Conservation (phyloP, 2,797 vertebrate species). For the Anguilla obscura region DNA sequence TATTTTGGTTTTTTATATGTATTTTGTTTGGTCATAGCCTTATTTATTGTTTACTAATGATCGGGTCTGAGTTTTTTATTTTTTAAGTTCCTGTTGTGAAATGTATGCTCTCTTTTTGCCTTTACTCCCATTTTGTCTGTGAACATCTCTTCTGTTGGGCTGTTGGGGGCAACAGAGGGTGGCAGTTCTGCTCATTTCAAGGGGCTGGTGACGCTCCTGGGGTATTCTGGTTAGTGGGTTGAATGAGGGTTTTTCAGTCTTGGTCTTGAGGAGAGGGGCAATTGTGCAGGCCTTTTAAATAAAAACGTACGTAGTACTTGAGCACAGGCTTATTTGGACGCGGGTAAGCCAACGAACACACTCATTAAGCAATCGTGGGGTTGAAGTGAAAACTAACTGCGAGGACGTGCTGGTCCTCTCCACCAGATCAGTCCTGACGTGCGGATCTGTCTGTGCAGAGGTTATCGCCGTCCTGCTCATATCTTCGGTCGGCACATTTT, state of each 20-base stretch:
- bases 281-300: neutral
- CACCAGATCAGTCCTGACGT: neutral
- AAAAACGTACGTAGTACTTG: neutral
- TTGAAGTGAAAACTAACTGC: neutral
- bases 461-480: neutral
- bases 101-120: constrained; percentile 65
- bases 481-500: neutral
- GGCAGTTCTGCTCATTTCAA: constrained; percentile 3
- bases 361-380: neutral
- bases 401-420: neutral
- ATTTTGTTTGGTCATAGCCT: constrained; percentile 66
- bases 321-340: neutral
- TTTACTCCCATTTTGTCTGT: constrained; percentile 49
- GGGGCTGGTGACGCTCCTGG: neutral
- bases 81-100: constrained; percentile 47
- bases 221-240: constrained; percentile 6
- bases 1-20: constrained; percentile 51
- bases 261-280: neutral
- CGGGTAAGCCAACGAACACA: neutral
- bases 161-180: neutral
- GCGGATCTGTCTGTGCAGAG: neutral
- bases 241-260: neutral
- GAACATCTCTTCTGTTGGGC: constrained; percentile 9
- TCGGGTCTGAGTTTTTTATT: constrained; percentile 44
- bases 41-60: constrained; percentile 74